Conservation (phyloP, 2,888 invertebrate genomes). For the Ophion ventricosus region DNA sequence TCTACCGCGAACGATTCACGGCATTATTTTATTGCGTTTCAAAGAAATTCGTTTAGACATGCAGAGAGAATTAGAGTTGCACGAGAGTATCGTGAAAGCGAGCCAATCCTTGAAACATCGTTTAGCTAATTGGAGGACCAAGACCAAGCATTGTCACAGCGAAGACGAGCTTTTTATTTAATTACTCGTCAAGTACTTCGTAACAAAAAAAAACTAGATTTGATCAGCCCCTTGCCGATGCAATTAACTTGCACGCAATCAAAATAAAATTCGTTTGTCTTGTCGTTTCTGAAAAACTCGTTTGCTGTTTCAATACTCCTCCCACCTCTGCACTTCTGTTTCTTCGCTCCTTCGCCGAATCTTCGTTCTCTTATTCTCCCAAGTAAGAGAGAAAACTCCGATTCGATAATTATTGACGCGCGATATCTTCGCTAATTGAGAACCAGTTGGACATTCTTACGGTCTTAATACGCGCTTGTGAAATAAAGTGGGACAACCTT, state of each 20-base stretch:
- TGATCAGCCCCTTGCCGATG: neutral
- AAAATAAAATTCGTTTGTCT: neutral
- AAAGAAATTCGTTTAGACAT: neutral
- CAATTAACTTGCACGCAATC: neutral
- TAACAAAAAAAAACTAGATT: neutral
- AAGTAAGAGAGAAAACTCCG: conserved; percentile 24
- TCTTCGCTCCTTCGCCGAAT: neutral
- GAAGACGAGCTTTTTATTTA: neutral
- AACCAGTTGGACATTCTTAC: conserved; percentile 64
- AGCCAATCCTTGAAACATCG: neutral
- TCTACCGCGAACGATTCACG: neutral
- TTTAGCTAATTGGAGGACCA: neutral
- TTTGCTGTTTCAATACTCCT: conserved; percentile 8
- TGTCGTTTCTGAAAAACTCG: conserved; percentile 36
- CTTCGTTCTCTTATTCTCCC: neutral
- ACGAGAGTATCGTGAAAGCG: neutral
- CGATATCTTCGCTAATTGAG: conserved; percentile 68
- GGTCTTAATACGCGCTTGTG: conserved; percentile 48
- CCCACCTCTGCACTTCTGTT: neutral
- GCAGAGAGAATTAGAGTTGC: neutral
- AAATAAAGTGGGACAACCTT: conserved; percentile 41
- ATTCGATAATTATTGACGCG: conserved; percentile 51
- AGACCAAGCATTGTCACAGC: neutral
- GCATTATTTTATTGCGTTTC: neutral
- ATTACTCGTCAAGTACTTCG: neutral